Conservation (phyloP, 2,113 vertebrate genomes). For the Cottus gobio region DNA sequence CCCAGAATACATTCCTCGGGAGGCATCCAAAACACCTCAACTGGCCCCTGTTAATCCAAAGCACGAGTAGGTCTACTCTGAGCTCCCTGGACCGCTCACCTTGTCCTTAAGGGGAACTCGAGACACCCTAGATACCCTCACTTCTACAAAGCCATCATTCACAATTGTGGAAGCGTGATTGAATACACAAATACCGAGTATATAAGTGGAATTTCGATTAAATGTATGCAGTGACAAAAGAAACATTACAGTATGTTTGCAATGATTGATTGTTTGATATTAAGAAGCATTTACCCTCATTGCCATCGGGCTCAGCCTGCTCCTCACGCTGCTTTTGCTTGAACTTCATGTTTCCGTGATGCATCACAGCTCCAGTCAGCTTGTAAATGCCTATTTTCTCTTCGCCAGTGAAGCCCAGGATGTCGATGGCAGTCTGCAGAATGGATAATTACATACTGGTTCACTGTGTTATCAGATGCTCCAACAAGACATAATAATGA, state of each 20-base stretch:
- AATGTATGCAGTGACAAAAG: background rate
- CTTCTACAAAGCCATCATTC: background rate
- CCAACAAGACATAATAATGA: background rate
- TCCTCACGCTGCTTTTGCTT: conserved; percentile 93
- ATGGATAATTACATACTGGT: background rate
- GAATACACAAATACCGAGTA: background rate
- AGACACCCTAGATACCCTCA: background rate
- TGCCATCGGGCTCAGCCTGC: conserved; percentile 89
- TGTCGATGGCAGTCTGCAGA: conserved; percentile 81
- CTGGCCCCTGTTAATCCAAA: background rate
- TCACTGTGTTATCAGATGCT: background rate
- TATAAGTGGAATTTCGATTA: background rate
- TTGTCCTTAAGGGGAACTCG: background rate
- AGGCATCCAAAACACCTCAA: background rate
- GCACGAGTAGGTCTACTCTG: background rate
- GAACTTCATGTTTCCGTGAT: conserved; percentile 92
- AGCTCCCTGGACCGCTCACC: background rate
- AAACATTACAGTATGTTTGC: background rate
- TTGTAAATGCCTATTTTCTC: conserved; percentile 89
- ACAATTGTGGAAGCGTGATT: background rate
- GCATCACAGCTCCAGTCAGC: conserved; percentile 90
- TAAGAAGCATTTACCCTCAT: conserved; percentile 85
- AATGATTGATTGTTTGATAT: background rate
- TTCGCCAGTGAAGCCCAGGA: conserved; percentile 86
- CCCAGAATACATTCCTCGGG: background rate